Conservation (phyloP, 2,113 vertebrate species). For the Callospermophilus lateralis region DNA sequence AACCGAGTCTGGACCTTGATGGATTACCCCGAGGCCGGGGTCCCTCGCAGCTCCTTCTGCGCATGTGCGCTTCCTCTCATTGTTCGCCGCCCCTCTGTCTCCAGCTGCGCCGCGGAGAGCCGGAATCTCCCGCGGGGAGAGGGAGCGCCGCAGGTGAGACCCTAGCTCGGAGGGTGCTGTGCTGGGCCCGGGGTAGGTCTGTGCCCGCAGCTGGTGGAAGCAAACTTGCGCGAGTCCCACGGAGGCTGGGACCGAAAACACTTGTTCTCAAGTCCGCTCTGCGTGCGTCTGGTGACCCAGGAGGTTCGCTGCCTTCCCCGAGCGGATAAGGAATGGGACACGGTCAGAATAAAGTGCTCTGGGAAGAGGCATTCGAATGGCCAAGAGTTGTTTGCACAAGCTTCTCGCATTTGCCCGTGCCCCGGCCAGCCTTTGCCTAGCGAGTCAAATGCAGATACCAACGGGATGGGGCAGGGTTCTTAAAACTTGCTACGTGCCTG, state of each 20-base stretch:
- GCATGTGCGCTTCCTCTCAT: slow-evolving; percentile 58
- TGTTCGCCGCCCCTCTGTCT: not conserved
- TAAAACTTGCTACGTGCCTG: too few species aligned
- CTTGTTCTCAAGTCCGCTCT: not conserved
- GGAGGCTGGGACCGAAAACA: not conserved
- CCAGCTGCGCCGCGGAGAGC: not conserved
- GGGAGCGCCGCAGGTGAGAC: slow-evolving; percentile 9
- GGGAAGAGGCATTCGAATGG: not conserved
- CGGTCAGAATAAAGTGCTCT: not conserved
- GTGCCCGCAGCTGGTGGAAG: not conserved
- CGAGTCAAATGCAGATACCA: not conserved
- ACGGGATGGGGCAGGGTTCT: not conserved
- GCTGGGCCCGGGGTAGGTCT: not conserved
- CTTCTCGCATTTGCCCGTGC: not conserved
- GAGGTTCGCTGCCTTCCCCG: not conserved
- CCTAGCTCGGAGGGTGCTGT: not conserved
- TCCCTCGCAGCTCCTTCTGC: slow-evolving; percentile 6
- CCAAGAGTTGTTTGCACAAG: slow-evolving; percentile 36
- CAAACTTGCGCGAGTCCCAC: not conserved
- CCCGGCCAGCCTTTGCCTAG: not conserved
- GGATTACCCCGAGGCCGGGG: not conserved
- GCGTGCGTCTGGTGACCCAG: not conserved
- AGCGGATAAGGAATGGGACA: not conserved
- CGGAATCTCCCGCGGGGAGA: not conserved
- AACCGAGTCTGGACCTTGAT: not conserved